Evolutionary conservation across 2,797 vertebrate genomes (phyloP), one percentile per base, ranked within the genome.

Genomic region (Fundulus diaphanus): DNA sequence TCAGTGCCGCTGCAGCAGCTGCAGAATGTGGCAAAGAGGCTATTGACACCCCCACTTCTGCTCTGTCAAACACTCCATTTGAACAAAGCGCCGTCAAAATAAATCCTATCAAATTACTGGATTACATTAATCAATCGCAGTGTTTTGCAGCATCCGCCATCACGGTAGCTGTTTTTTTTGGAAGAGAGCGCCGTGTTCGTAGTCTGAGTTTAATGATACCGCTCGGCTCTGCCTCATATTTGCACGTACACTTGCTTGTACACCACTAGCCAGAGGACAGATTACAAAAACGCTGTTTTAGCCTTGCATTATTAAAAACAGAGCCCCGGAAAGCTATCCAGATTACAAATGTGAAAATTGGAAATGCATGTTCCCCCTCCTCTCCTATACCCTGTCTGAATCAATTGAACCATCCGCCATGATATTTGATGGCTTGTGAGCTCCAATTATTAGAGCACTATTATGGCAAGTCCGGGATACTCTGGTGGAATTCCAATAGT

Each of bases 401-500:
- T 96, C 95, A 95, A 94, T 94, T 94, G 91, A 93, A 92, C 89
- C 94, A 93, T 94, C 91, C 69, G 85, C 84, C 91, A 88, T 93
- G 92, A 93, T 95, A 94, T 94, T 94, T 94, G 92, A 94, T 94
- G 92, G 91, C 90, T 89, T 93, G 89, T 91, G 91, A 94, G 92
- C 91, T 94, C 86, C 90, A 93, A 91, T 96, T 95, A 95, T 95
- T 94, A 92, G 92, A 94, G 91, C 90, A 94, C 94, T 95, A 94
- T 95, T 95, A 94, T 94, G 91, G 91, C 90, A 89, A 91, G 90
- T 91, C 87, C 46, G 79, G 87, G 80, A 82, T 80, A 90, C 90
- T 91, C 90, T 78, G 35, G 82, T 86, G 74, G 93, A 94, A 94
- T 95, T 91, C 88, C 91, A 95, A 94, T 93, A 85, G 88, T 89